These are phyloP conservation scores for Psettodes erumei DNA, from an alignment of 2,113 vertebrate genomes.

Conservation along the genomic window DNA sequence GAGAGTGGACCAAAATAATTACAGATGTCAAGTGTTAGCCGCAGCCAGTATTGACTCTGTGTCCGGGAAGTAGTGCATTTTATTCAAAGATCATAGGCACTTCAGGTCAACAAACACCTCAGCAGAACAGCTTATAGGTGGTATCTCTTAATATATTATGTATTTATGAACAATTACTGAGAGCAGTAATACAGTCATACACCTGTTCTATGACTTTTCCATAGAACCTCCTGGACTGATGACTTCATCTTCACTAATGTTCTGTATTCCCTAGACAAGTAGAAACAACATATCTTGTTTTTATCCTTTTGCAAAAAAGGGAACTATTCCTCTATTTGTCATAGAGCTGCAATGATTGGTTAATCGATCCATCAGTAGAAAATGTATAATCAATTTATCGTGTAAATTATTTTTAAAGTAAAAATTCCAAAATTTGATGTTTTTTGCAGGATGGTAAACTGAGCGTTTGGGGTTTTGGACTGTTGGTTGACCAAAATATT, in stretches of 20 bases:
- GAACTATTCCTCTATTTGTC: not conserved
- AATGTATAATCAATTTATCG: not conserved
- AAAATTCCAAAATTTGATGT: not conserved
- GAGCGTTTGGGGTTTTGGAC: too few species aligned
- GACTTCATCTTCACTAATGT: not conserved
- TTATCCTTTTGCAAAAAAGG: not conserved
- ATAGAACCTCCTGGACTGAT: too few species aligned
- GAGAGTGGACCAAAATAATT: constrained; percentile 1
- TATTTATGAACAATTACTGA: not conserved
- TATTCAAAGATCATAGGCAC: not conserved
- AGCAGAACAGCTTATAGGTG: not conserved
- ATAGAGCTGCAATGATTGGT: not conserved
- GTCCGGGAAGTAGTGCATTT: not conserved
- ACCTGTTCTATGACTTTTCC: not conserved
- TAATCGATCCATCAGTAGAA: not conserved
- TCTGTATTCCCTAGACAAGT: not conserved
- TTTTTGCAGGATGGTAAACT: not conserved
- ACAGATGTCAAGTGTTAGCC: constrained; percentile 22
- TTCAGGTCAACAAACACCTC: not conserved
- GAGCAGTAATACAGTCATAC: not conserved
- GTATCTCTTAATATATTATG: too few species aligned
- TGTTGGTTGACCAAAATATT: not conserved
- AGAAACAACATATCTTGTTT: not conserved
- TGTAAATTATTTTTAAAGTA: not conserved
- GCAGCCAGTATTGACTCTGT: not conserved